Percentiles rank a stretch among this genome's conserved stretches.
Conservation (phyloP, 2,888 invertebrate genomes). For the Polietes domitor region DNA sequence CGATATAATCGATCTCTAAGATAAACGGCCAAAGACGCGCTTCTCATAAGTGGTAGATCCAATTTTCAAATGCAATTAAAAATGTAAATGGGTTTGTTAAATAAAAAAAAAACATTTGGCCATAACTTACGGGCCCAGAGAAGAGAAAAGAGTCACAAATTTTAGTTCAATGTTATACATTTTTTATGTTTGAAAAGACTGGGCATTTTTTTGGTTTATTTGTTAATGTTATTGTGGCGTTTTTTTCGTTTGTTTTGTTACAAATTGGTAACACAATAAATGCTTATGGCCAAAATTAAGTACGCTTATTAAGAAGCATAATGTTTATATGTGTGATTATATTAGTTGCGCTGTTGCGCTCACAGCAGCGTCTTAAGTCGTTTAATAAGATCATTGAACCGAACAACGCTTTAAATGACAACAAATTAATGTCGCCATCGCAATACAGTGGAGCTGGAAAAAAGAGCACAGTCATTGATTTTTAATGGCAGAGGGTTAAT, state of each 20-base stretch:
- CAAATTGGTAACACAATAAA: not conserved
- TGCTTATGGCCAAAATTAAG: not conserved
- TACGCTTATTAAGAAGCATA: no score
- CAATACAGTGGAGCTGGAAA: not conserved
- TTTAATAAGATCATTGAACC: constrained; percentile 2
- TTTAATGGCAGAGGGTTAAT: no score
- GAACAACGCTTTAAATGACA: not conserved
- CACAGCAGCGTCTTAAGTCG: not conserved
- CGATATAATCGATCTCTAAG: not conserved
- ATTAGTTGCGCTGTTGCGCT: not conserved
- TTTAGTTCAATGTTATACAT: no score
- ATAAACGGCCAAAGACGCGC: not conserved
- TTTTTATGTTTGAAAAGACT: no score
- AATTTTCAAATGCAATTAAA: no score
- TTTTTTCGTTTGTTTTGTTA: not conserved
- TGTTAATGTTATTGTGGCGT: not conserved
- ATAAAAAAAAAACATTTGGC: not conserved
- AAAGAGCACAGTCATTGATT: not conserved
- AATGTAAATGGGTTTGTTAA: constrained; percentile 1
- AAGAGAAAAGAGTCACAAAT: no score
- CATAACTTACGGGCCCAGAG: no score
- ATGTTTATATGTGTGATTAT: not conserved
- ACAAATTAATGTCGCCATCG: not conserved
- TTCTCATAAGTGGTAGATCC: not conserved
- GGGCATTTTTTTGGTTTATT: no score